These are phyloP conservation scores for Agrotis clavis DNA, from an alignment of 2,888 invertebrate genomes.

Conservation along the genomic window DNA sequence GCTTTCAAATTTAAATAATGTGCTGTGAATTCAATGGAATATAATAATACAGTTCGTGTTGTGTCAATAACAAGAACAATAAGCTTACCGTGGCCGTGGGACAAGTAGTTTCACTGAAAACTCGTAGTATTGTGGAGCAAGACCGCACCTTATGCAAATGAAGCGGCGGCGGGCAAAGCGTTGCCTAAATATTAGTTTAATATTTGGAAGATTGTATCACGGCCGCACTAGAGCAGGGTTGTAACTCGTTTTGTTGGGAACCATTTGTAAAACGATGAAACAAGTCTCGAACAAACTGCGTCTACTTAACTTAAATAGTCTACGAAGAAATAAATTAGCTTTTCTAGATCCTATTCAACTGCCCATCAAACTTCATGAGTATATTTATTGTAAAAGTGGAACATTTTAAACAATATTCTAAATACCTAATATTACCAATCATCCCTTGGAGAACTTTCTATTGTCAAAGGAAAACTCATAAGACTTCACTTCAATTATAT, in stretches of 20 bases:
- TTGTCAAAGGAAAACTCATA: background rate
- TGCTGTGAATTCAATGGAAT: background rate
- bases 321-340: background rate
- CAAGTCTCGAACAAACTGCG: background rate
- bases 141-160: slow-evolving; percentile 89
- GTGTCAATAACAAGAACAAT: slow-evolving; percentile 25
- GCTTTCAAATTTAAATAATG: slow-evolving; percentile 1
- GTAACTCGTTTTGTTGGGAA: slow-evolving; percentile 70
- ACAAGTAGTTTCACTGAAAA: slow-evolving; percentile 45
- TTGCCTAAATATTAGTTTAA: slow-evolving; percentile 92
- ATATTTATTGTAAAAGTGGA: background rate
- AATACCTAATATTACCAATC: background rate
- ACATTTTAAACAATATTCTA: slow-evolving; percentile 9
- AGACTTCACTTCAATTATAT: slow-evolving; percentile 16
- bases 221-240: slow-evolving; percentile 72
- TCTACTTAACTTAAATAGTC: background rate
- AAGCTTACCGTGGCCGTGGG: slow-evolving; percentile 43
- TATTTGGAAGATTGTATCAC: slow-evolving; percentile 89
- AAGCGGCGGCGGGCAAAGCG: slow-evolving; percentile 90
- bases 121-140: slow-evolving; percentile 62
- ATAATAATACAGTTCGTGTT: slow-evolving; percentile 8
- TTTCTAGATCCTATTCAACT: background rate
- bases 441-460: background rate
- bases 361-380: background rate
- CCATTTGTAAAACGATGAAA: background rate